Base-by-base conservation (phyloP, 2,113 vertebrate genomes). In the Alces alces region DNA sequence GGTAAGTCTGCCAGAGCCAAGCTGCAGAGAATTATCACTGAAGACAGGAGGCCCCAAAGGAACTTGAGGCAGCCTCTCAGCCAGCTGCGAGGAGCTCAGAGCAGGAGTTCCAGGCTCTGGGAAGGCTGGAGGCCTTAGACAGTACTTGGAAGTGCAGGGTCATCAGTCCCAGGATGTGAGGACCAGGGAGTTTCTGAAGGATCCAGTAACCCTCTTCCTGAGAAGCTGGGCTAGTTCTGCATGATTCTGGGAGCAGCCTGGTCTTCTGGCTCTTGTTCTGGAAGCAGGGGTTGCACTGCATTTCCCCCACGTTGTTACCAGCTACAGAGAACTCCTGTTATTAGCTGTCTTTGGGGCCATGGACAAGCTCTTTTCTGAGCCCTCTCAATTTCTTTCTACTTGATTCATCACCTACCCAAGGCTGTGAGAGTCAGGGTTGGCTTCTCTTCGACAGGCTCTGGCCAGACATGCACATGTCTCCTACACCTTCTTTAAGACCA, bases 391-490 rank as follows among this genome's bases (percentile, higher is more conserved):
- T 86, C 82, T 91, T 97, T 86, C n/a, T 86, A 82, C 45, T 95
- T 91, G 91, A 97, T 96, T 98, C 96, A 98, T 95, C 60, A 57
- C 79, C 84, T 93, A 23, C 5, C 70, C 83, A 55, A 93, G 89
- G 50, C 55, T 96, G 45, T 60, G 36, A 97, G 89, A 97, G 36
- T 86, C 82, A 86, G 33, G 36, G 28, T 30, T 97, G 91, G 96
- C 66, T 39, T 89, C 61, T 92, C 61, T 97, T 93, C 17, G 7
- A 47, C 83, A 84, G 36, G 47, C 58, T 84, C 84, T 79, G 64
- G 95, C 85, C 93, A 97, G 90, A 89, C 86, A 43, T 5, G 21
- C 76, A 54, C 73, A 60, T 92, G 95, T 98, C 94, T 95, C 93
- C 86, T 79, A 89, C 89, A 93, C 96, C 78, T 94, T 96, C 80